A percentile compares a stretch with the other conserved stretches of the same genome.
Evolutionary conservation across 2,797 vertebrate species (phyloP).

Genomic region (Paedocypris micromegethes): DNA sequence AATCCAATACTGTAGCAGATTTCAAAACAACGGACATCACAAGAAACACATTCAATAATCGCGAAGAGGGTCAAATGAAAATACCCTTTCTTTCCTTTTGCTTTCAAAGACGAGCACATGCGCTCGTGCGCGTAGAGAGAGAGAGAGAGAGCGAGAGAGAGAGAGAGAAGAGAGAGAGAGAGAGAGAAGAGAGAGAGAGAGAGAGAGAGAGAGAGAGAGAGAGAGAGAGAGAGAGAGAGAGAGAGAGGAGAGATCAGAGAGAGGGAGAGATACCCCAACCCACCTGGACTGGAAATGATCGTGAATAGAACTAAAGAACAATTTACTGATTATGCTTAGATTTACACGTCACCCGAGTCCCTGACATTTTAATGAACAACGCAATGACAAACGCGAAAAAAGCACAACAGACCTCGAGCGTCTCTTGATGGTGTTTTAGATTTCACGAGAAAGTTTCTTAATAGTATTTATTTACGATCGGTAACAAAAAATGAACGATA

Average conservation of each 20-base stretch:
- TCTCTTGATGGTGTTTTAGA: too few species aligned
- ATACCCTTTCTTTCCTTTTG: too few species aligned
- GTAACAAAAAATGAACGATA: too few species aligned
- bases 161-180: too few species aligned
- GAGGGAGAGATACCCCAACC: constrained; percentile 64
- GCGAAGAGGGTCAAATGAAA: too few species aligned
- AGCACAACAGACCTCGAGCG: too few species aligned
- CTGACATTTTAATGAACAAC: constrained; percentile 13
- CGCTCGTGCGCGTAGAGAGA: background rate
- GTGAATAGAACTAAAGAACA: constrained; percentile 63
- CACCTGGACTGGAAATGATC: constrained; percentile 68
- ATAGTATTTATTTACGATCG: too few species aligned
- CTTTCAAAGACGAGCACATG: background rate
- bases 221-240: constrained; percentile 48
- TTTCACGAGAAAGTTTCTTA: too few species aligned
- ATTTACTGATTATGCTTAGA: constrained; percentile 54
- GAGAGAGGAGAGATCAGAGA: constrained; percentile 66
- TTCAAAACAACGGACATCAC: too few species aligned
- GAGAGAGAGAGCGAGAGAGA: too few species aligned
- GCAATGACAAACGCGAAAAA: constrained; percentile 16
- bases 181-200: constrained; percentile 15
- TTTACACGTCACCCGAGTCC: constrained; percentile 51
- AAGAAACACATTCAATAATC: too few species aligned
- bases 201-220: constrained; percentile 20
- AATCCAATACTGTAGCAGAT: too few species aligned